Evolutionary conservation across 2,888 invertebrate species (phyloP).

Genomic region (Portevinia maculata): DNA sequence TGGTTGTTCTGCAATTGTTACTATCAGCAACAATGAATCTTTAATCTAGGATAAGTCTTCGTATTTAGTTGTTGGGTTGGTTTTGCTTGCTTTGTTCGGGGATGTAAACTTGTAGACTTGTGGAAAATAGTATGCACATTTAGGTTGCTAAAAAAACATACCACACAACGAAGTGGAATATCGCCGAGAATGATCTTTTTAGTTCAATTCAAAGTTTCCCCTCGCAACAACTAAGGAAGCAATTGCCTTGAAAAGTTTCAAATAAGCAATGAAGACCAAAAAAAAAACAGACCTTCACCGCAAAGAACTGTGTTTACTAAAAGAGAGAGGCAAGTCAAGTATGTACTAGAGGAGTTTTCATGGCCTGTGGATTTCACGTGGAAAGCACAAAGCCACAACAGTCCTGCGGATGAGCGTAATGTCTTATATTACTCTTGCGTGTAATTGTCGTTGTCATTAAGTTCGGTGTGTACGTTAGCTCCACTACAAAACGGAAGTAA

Average conservation of each 20-base stretch:
- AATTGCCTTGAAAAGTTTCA: slow-evolving; percentile 64
- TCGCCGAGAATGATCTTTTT: slow-evolving; percentile 62
- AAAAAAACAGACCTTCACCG: slow-evolving; percentile 59
- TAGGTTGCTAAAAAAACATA: slow-evolving; percentile 36
- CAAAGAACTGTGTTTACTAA: slow-evolving; percentile 58
- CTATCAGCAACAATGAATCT: slow-evolving; percentile 62
- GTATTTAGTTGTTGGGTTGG: slow-evolving; percentile 54
- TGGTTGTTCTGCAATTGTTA: slow-evolving; percentile 51
- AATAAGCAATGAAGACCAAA: slow-evolving; percentile 51
- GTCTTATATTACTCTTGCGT: slow-evolving; percentile 63
- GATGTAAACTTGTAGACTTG: slow-evolving; percentile 22
- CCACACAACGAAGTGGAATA: slow-evolving; percentile 37
- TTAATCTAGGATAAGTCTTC: slow-evolving; percentile 63
- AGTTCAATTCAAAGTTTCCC: slow-evolving; percentile 48
- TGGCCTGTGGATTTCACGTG: slow-evolving; percentile 19
- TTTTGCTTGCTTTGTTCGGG: slow-evolving; percentile 26
- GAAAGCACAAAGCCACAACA: slow-evolving; percentile 6
- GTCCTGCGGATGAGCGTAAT: slow-evolving; percentile 55
- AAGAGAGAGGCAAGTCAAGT: slow-evolving; percentile 55
- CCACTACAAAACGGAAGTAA: slow-evolving; percentile 48
- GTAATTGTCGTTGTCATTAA: slow-evolving; percentile 70
- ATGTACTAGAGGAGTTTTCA: slow-evolving; percentile 32
- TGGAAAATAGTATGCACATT: slow-evolving; percentile 57
- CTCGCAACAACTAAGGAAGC: slow-evolving; percentile 28
- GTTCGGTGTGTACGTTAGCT: slow-evolving; percentile 38